These are phyloP conservation scores for Cataglyphis albicans DNA, from an alignment of 2,888 invertebrate species.

Conservation along the genomic window DNA sequence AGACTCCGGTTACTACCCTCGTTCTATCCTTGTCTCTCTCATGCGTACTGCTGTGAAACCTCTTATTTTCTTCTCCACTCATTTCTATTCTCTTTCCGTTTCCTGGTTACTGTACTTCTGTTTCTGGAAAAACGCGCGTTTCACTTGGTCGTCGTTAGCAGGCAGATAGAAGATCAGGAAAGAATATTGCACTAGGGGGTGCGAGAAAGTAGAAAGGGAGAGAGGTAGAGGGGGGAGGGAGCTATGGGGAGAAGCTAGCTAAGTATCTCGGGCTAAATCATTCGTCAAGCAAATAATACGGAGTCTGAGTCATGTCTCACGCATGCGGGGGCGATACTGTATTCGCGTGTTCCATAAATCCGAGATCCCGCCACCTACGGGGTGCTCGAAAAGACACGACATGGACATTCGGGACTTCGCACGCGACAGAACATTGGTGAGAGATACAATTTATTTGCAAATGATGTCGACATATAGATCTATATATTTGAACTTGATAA, in stretches of 20 bases:
- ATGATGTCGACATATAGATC: background rate
- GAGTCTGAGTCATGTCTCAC: conserved; percentile 78
- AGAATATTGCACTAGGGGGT: conserved; percentile 13
- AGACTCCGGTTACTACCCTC: conserved; percentile 55
- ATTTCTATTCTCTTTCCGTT: conserved; percentile 60
- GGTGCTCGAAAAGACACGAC: conserved; percentile 53
- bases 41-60: conserved; percentile 35
- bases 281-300: conserved; percentile 83
- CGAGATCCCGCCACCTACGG: conserved; percentile 57
- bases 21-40: conserved; percentile 49
- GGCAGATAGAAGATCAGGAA: conserved; percentile 20
- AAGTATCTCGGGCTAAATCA: conserved; percentile 79
- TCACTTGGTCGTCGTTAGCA: conserved; percentile 38
- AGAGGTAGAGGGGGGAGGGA: conserved; percentile 4
- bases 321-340: conserved; percentile 69
- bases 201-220: conserved; percentile 9
- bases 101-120: conserved; percentile 55
- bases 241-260: conserved; percentile 42
- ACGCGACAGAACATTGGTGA: background rate
- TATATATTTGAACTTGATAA: background rate
- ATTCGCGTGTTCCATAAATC: conserved; percentile 69
- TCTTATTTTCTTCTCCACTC: conserved; percentile 4
- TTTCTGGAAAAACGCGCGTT: conserved; percentile 28
- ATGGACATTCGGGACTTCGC: conserved; percentile 4
- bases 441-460: background rate